Evolutionary conservation across 2,888 invertebrate genomes (phyloP).

Genomic region (Lasioglossum figueresi): DNA sequence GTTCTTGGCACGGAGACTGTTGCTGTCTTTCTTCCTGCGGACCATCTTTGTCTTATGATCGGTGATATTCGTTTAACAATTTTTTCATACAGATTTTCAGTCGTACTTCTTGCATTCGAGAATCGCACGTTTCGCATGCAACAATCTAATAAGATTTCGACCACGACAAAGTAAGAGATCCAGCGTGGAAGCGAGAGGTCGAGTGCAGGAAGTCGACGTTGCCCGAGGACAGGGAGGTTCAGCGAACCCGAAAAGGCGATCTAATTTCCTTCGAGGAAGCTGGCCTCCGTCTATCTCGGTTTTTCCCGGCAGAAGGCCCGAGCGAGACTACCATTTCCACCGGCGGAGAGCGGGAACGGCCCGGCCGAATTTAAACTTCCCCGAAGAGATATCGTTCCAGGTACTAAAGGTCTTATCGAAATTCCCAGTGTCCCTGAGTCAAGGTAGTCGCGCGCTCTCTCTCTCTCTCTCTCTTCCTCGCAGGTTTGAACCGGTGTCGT

Average conservation of each 20-base stretch:
- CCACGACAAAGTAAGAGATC: not conserved
- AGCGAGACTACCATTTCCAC: not conserved
- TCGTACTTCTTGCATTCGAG: not conserved
- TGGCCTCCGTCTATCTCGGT: not conserved
- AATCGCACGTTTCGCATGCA: not conserved
- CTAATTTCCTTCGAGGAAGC: constrained; percentile 21
- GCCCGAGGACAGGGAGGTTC: not conserved
- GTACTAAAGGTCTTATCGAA: not conserved
- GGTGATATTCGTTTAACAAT: not conserved
- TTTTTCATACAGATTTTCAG: not conserved
- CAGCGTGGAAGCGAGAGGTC: not conserved
- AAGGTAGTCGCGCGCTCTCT: not conserved
- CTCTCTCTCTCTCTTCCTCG: not conserved
- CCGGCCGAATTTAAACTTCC: not conserved
- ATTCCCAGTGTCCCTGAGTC: not conserved
- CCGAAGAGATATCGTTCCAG: not conserved
- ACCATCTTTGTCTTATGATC: not conserved
- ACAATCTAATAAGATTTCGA: not conserved
- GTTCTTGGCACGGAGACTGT: not conserved
- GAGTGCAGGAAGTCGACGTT: not conserved
- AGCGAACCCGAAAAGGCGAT: constrained; percentile 6
- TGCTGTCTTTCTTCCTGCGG: not conserved
- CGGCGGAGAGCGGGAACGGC: not conserved
- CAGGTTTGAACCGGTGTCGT: not conserved
- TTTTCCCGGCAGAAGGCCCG: not conserved